A percentile compares a stretch with the other conserved stretches of the same genome.
These are phyloP conservation scores for Myrmecophaga tridactyla DNA, from an alignment of 2,113 vertebrate species.

Conservation along the genomic window DNA sequence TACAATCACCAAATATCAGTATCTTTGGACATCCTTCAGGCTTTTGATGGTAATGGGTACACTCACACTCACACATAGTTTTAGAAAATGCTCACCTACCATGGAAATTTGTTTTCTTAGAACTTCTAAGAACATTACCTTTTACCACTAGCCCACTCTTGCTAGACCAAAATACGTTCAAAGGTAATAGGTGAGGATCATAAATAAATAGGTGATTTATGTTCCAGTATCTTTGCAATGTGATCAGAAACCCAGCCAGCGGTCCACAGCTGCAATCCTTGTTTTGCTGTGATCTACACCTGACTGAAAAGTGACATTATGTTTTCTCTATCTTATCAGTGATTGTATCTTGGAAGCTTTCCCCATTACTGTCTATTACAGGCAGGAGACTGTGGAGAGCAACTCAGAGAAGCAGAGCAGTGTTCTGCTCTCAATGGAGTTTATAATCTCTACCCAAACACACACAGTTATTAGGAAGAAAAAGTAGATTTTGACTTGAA, in stretches of 20 bases:
- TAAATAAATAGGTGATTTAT: not conserved
- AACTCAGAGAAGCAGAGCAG: not conserved
- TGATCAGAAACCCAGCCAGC: not conserved
- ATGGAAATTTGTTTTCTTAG: not conserved
- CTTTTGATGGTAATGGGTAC: not conserved
- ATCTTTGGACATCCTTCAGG: not conserved
- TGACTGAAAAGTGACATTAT: not conserved
- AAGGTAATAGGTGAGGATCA: not conserved
- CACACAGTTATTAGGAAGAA: not conserved
- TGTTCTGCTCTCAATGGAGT: not conserved
- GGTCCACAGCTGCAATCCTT: fast-evolving
- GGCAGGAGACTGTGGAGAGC: not conserved
- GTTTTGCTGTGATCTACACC: not conserved
- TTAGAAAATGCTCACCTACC: not conserved
- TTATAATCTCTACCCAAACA: not conserved
- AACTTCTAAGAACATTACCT: not conserved
- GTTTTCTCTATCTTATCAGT: not conserved
- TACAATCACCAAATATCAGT: not conserved
- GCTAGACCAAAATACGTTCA: not conserved
- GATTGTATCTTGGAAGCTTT: not conserved
- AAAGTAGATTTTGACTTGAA: not conserved
- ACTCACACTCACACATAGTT: not conserved
- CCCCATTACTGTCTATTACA: fast-evolving
- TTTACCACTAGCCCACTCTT: not conserved
- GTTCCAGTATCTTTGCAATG: not conserved